These are phyloP conservation scores for Microcebus griseorufus DNA, from an alignment of 2,113 vertebrate genomes.

Conservation along the genomic window DNA sequence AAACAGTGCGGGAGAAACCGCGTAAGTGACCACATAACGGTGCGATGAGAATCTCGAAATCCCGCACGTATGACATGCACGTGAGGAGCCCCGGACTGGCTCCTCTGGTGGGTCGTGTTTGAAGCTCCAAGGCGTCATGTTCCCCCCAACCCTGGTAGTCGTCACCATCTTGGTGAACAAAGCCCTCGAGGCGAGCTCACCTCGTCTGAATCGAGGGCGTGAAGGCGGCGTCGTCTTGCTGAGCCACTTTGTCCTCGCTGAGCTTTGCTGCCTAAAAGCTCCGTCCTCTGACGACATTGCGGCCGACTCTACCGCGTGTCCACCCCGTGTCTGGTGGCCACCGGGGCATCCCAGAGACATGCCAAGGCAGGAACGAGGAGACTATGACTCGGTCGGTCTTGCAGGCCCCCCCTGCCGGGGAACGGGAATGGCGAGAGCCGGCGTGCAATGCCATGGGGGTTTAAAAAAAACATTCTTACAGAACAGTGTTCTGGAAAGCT, in stretches of 20 bases:
- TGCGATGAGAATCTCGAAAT: not conserved
- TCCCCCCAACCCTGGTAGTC: too few relatives aligned
- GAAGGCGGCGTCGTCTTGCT: rapidly evolving
- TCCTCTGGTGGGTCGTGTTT: too few relatives aligned
- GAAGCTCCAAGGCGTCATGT: not conserved
- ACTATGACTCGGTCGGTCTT: rapidly evolving
- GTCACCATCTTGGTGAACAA: not conserved
- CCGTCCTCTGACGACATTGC: rapidly evolving
- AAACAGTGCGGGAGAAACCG: not conserved
- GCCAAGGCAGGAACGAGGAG: not conserved
- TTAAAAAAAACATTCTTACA: not conserved
- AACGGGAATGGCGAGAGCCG: too few relatives aligned
- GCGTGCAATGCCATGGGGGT: rapidly evolving
- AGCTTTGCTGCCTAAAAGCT: rapidly evolving
- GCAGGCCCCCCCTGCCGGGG: not conserved
- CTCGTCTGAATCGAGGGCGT: rapidly evolving
- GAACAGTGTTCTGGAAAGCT: not conserved
- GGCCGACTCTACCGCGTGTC: rapidly evolving
- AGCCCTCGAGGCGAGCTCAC: rapidly evolving
- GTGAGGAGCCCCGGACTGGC: not conserved
- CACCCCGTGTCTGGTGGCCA: rapidly evolving
- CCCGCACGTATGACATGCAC: not conserved
- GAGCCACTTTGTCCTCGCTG: rapidly evolving
- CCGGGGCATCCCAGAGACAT: rapidly evolving
- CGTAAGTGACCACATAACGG: rapidly evolving